Conservation (phyloP, 2,888 invertebrate species). For the Polyommatus icarus region DNA sequence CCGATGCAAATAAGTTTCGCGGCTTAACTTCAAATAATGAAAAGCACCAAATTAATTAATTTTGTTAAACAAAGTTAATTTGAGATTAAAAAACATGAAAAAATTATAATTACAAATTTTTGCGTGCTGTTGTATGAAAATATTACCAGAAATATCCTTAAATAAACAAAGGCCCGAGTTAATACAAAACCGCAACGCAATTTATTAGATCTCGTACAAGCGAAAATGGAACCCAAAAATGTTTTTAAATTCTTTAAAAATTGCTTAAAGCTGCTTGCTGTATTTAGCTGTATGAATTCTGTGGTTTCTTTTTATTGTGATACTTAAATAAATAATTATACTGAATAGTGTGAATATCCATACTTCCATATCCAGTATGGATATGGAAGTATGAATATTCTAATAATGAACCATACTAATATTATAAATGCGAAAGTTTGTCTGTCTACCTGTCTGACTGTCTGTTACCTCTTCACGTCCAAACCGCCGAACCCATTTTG, state of each 20-base stretch:
- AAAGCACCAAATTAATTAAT: neutral
- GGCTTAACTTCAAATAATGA: neutral
- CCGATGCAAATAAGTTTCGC: neutral
- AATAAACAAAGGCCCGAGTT: constrained; percentile 35
- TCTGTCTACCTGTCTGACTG: too few relatives aligned
- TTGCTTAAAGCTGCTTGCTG: neutral
- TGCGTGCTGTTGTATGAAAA: constrained; percentile 4
- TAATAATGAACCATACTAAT: too few relatives aligned
- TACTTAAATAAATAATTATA: neutral
- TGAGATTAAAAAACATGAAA: constrained; percentile 16
- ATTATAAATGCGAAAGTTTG: too few relatives aligned
- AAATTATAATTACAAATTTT: constrained; percentile 28
- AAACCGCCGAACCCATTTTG: too few relatives aligned
- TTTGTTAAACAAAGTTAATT: constrained; percentile 4
- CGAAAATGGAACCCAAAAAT: constrained; percentile 32
- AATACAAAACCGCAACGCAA: constrained; percentile 40
- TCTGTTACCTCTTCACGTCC: too few relatives aligned
- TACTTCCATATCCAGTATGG: too few relatives aligned
- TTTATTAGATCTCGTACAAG: constrained; percentile 38
- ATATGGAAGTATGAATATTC: too few relatives aligned
- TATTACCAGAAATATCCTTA: constrained; percentile 23
- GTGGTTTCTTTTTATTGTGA: neutral
- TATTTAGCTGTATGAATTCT: neutral
- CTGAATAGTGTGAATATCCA: too few relatives aligned
- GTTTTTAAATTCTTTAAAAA: constrained; percentile 8